Evolutionary conservation across 2,888 invertebrate species (phyloP), one percentile per base, ranked within the genome.

Genomic region (Suillia variegata): DNA sequence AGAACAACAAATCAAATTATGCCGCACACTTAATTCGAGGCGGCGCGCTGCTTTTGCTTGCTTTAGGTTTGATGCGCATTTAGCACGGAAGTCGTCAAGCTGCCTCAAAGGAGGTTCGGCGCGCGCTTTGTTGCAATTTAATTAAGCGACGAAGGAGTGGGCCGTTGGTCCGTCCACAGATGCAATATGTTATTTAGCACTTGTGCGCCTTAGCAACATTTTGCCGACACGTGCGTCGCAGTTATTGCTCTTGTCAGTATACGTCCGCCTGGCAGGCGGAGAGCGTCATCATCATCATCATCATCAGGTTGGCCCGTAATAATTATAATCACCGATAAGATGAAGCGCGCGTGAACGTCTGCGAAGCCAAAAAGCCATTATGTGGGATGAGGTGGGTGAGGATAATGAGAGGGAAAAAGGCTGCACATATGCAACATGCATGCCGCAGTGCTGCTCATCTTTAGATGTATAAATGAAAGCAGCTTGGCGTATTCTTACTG

Each of bases 71-170:
- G 26, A 10, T 38, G 38, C 38, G 38, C 6, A 10, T 5, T 38
- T 38, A 4, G n/a, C 3, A n/a, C 38, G 38, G 38, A 38, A 38
- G 38, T n/a, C 38, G n/a, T n/a, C n/a, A n/a, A n/a, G n/a, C n/a
- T n/a, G n/a, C 10, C 26, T 38, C 38, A 38, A 38, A 38, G 38
- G 4, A 5, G 5, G 26, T 26, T 26, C 6, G n/a, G 38, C 15
- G 31, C 38, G 38, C 38, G 15, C 26, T 6, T 26, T 26, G 26
- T 26, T 38, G 38, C 38, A 38, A 38, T 38, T 38, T n/a, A 38
- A 38, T 38, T 38, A 38, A 38, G 38, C 38, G 38, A 38, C 15
- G 38, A 38, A 38, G 38, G 38, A 38, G 38, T 38, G 38, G 38
- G 38, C 38, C 6, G 38, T 31, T 31, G 38, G 4, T 13, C 38